phyloP scores from a whole-genome alignment of 2,797 vertebrate genomes.

The Pipistrellus nathusii region DNA sequence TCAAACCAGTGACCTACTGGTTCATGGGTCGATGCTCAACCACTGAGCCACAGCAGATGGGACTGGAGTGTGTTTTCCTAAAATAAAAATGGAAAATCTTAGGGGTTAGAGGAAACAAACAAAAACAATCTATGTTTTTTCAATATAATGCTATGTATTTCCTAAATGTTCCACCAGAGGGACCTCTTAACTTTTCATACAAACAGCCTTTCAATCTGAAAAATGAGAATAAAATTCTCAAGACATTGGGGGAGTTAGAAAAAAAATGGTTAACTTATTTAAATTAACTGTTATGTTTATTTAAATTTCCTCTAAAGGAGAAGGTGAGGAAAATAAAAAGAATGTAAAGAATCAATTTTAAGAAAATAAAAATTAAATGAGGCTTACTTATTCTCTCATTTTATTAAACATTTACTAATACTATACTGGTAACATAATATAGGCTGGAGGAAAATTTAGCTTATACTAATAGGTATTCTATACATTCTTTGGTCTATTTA shows the following conservation, averaged over 20 bases:
- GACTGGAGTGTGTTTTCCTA: neutral
- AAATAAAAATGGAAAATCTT: neutral
- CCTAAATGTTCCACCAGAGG: conserved; percentile 78
- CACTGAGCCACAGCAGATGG: too few relatives aligned
- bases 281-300: conserved; percentile 32
- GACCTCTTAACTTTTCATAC: conserved; percentile 70
- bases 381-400: neutral
- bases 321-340: neutral
- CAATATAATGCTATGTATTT: conserved; percentile 63
- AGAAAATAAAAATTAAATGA: neutral
- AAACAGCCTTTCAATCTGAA: conserved; percentile 23
- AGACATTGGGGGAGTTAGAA: neutral
- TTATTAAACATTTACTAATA: conserved; percentile 24
- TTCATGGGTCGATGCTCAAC: too few relatives aligned
- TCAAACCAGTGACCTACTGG: too few relatives aligned
- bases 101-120: neutral
- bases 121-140: neutral
- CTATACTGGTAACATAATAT: conserved; percentile 4
- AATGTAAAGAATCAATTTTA: neutral
- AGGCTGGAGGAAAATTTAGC: neutral
- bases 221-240: conserved; percentile 1
- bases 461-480: neutral
- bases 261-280: conserved; percentile 32
- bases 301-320: conserved; percentile 41
- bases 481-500: neutral